Evolutionary conservation across 2,797 vertebrate species (phyloP).

Genomic region (Spinibarbus caldwelli): DNA sequence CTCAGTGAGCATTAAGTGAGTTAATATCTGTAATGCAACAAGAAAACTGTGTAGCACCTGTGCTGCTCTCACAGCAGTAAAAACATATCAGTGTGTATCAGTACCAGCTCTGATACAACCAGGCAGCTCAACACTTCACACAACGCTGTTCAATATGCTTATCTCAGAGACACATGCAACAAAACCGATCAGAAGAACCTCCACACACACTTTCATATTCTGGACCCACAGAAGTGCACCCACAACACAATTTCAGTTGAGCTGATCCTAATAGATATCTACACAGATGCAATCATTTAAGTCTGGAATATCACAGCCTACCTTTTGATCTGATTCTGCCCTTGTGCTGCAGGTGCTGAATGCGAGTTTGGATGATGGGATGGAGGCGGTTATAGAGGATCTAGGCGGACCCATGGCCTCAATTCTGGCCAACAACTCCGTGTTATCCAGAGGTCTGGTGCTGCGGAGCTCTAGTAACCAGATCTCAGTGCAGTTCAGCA

Average conservation of each 20-base stretch:
- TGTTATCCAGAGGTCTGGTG: slow-evolving; percentile 88
- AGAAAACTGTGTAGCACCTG: not conserved
- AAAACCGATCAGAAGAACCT: not conserved
- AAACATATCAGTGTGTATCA: slow-evolving; percentile 58
- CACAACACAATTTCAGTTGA: not conserved
- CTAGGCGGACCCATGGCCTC: slow-evolving; percentile 83
- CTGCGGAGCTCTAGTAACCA: slow-evolving; percentile 94
- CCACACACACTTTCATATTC: not conserved
- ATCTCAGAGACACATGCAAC: slow-evolving; percentile 43
- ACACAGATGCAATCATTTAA: not conserved
- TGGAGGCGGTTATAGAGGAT: slow-evolving; percentile 88
- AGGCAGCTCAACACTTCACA: slow-evolving; percentile 19
- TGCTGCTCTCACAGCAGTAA: slow-evolving; percentile 32
- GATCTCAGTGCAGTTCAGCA: slow-evolving; percentile 88
- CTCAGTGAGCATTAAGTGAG: not conserved
- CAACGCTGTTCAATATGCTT: slow-evolving; percentile 47
- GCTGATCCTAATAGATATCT: not conserved
- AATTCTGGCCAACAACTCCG: slow-evolving; percentile 91
- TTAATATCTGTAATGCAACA: not conserved
- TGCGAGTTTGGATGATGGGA: slow-evolving; percentile 85
- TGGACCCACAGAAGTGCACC: not conserved
- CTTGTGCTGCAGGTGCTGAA: slow-evolving; percentile 84
- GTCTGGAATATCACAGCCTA: not conserved
- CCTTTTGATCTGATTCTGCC: not conserved
- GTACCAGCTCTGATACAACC: slow-evolving; percentile 35